Base-by-base conservation (phyloP, 2,888 invertebrate species). In the Hirtodrosophila histrioides region DNA sequence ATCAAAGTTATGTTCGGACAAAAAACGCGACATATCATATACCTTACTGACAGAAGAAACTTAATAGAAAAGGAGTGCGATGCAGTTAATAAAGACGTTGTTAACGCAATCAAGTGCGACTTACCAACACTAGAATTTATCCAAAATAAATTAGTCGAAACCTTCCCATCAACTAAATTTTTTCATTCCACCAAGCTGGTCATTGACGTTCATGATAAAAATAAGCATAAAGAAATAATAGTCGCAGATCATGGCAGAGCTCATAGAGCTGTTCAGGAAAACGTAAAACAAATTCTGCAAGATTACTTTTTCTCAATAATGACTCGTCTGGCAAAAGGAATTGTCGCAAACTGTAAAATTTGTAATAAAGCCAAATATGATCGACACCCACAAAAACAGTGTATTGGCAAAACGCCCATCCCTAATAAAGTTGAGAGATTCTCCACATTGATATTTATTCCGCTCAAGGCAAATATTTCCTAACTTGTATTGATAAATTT, bases 181-280 rank as follows among this genome's bases (percentile, higher is more conserved):
- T 49, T 36, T 27, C 29, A 49, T 11, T 43, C 9, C 3, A 36
- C 41, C 5, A 27, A 29, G 1, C 3, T 48, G 5, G 41, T 41
- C 6, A 48, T 29, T 1, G 48, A 57, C 9, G 17, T 53, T 12
- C 1, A 7, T 3, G 17, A 46, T 5, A 4, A 8, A 36, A 41
- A 29, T 2, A 33, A 46, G 5, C 50, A 39, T 24, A 53, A 7
- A 11, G 17, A 53, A 46, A 60, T 36, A n/a, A 4, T 27, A 27
- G 9, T 45, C 11, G 33, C 45, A 10, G 45, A 60, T 23, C 55
- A 64, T 37, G 46, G 41, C 27, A 49, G 57, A 35, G 62, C 46
- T 2, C 67, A 74, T 23, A 69, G 62, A 37, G 69, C 73, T 6
- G 68, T 57, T 9, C 68, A 76, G n/a, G 63, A 71, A 23, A 79